These are phyloP conservation scores for Tetanocera ferruginea DNA, from an alignment of 2,888 invertebrate species.

Conservation along the genomic window DNA sequence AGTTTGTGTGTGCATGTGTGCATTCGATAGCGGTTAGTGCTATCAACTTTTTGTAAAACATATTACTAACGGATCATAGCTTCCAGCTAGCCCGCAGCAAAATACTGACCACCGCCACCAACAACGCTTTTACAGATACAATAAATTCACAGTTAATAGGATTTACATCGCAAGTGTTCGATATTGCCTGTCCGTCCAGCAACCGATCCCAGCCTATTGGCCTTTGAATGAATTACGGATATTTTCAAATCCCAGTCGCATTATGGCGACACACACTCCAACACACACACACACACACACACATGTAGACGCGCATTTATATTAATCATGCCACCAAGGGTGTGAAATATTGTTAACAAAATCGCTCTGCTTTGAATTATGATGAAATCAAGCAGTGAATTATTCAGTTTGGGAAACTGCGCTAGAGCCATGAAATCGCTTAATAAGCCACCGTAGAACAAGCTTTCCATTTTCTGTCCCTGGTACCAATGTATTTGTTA, in stretches of 20 bases:
- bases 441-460: not conserved
- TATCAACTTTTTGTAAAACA: not conserved
- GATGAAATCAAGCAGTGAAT: not conserved
- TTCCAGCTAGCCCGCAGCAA: not conserved
- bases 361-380: not conserved
- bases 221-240: not conserved
- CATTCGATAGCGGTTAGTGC: not conserved
- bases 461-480: not conserved
- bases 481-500: not conserved
- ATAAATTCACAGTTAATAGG: slow-evolving; percentile 52
- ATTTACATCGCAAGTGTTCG: slow-evolving; percentile 44
- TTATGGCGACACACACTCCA: not conserved
- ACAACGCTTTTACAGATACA: slow-evolving; percentile 9
- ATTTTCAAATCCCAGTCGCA: not conserved
- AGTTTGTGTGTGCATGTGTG: not conserved
- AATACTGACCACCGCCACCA: not conserved
- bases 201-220: not conserved
- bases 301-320: not conserved
- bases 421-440: not conserved
- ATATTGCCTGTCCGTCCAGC: not conserved
- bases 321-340: slow-evolving; percentile 53
- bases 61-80: not conserved
- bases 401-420: not conserved
- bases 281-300: not conserved
- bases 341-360: slow-evolving; percentile 50